Conservation (phyloP, 2,113 vertebrate genomes). For the Notarius quadriscutis region DNA sequence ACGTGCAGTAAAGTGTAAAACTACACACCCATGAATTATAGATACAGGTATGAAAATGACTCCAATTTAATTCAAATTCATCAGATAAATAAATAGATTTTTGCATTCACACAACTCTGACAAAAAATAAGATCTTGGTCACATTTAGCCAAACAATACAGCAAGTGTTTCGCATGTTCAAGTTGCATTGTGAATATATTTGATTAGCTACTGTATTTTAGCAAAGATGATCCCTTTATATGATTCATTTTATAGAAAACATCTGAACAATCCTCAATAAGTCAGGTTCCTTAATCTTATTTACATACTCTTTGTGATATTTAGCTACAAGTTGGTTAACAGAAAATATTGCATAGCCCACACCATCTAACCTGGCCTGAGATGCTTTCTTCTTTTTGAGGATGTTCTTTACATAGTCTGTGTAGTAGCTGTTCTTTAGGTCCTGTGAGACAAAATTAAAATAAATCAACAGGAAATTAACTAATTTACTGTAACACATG, state of each 20-base stretch:
- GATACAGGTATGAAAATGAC: not conserved
- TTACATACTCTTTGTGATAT: constrained; percentile 21
- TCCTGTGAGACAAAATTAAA: constrained; percentile 64
- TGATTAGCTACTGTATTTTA: not conserved
- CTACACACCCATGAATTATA: not conserved
- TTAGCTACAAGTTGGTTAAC: not conserved
- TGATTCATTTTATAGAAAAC: not conserved
- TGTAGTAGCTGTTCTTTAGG: constrained; percentile 71
- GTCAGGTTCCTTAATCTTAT: not conserved
- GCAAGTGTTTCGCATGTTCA: not conserved
- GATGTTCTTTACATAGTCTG: constrained; percentile 81
- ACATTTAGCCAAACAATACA: not conserved
- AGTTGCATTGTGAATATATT: not conserved
- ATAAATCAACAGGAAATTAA: not conserved
- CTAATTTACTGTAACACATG: not conserved
- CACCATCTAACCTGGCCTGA: constrained; percentile 65
- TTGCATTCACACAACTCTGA: not conserved
- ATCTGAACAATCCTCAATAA: not conserved
- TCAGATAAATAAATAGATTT: not conserved
- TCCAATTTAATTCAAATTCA: not conserved
- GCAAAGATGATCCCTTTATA: not conserved
- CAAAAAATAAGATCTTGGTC: not conserved
- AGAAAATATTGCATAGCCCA: not conserved
- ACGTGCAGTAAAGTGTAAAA: not conserved
- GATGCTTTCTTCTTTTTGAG: constrained; percentile 72